Evolutionary conservation across 2,797 vertebrate genomes (phyloP), one percentile per base, ranked within the genome.

Genomic region (Melopsittacus undulatus): DNA sequence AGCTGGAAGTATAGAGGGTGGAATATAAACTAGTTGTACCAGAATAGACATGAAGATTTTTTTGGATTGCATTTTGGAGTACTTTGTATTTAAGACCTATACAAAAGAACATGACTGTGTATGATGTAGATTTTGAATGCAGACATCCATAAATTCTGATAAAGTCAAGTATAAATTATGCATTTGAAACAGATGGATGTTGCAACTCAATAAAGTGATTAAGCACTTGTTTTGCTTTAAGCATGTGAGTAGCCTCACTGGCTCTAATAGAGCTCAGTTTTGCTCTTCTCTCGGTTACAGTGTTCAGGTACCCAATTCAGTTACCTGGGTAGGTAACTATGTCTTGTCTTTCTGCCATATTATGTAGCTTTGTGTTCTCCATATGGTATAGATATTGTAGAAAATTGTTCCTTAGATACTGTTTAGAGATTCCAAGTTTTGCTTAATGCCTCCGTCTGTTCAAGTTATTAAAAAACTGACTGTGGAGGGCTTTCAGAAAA

Each of bases 51-150:
- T 17, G 14, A 66, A 19, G 14, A 66, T 68, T 43, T 11, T 9
- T 81, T 87, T 80, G 21, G 7, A 34, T 48, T 82, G 34, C 8
- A 34, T 64, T 79, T 78, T 56, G 9, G 20, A 83, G 7, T 4
- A 30, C 64, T 81, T 64, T 54, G 9, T 57, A 23, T 56, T 74
- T 66, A 80, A 90, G 40, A 2, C 22, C 12, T 83, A 19, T 70
- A 36, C 3, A 63, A 63, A 9, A 56, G 30, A 67, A 52, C 20
- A 48, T 24, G 54, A n/a, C 16, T 0, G 0, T 36, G 19, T 67
- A 27, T 67, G 59, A 74, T 10, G 9, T 5, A 86, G 73, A 52
- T 63, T 88, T 87, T 78, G 29, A 88, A 78, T 32, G 10, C 9
- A 76, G 21, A 51, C 15, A 70, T n/a, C 14, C 10, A 36, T 51